Conservation (phyloP, 2,888 invertebrate species). For the Drosophila setosimentum region DNA sequence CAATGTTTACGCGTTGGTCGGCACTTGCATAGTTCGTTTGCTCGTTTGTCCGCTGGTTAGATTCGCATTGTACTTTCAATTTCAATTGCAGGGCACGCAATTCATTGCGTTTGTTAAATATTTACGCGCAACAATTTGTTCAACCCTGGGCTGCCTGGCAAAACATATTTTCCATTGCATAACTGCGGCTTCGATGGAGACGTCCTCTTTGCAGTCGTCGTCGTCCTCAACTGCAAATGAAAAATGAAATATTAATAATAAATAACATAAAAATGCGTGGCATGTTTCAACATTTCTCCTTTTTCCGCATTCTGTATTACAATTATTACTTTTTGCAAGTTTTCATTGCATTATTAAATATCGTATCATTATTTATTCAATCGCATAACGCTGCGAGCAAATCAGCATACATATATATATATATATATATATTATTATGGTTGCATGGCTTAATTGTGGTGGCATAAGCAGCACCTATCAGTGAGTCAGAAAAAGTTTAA, state of each 20-base stretch:
- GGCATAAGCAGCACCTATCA: slow-evolving; percentile 17
- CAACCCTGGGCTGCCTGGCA: slow-evolving; percentile 57
- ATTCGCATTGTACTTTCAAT: slow-evolving; percentile 44
- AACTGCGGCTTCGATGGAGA: slow-evolving; percentile 39
- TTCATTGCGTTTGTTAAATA: slow-evolving; percentile 54
- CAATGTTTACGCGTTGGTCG: slow-evolving; percentile 50
- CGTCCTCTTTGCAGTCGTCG: slow-evolving; percentile 27
- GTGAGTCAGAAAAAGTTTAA: not conserved
- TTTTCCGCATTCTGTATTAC: slow-evolving; percentile 47
- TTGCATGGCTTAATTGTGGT: slow-evolving; percentile 36
- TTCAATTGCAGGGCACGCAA: slow-evolving; percentile 48
- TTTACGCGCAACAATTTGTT: slow-evolving; percentile 68
- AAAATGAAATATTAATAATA: slow-evolving; percentile 5
- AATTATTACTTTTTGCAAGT: slow-evolving; percentile 38
- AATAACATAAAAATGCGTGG: slow-evolving; percentile 39
- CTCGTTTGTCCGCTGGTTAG: slow-evolving; percentile 11
- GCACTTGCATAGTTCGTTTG: slow-evolving; percentile 34
- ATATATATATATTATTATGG: slow-evolving; percentile 17
- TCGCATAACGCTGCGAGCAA: slow-evolving; percentile 29
- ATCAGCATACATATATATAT: slow-evolving; percentile 15
- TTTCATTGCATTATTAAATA: slow-evolving; percentile 68
- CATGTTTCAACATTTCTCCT: slow-evolving; percentile 31
- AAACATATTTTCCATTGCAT: slow-evolving; percentile 62
- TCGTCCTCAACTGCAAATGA: slow-evolving; percentile 45
- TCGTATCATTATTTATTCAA: slow-evolving; percentile 66